phyloP scores from a whole-genome alignment of 2,797 vertebrate genomes.

The Alouatta caraya region DNA sequence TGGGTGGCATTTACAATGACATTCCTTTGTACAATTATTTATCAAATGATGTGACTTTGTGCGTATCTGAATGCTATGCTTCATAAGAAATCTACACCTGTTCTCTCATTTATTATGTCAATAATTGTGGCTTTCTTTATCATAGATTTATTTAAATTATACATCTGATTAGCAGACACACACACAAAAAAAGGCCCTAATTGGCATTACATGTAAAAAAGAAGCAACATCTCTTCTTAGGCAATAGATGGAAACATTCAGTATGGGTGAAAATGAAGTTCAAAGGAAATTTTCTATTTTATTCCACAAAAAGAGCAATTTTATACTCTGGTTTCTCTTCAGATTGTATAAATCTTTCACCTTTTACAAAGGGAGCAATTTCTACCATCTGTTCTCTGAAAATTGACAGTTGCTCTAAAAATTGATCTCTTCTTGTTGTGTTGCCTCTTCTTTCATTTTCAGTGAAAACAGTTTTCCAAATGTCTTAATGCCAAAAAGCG shows the following conservation, averaged over 20 bases:
- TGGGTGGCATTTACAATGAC: background rate
- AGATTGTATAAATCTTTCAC: background rate
- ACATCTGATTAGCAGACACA: background rate
- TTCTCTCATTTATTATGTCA: background rate
- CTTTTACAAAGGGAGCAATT: slow-evolving; percentile 58
- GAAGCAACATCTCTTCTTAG: background rate
- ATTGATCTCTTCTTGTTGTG: background rate
- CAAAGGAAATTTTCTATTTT: slow-evolving; percentile 70
- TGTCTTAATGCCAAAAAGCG: slow-evolving; percentile 62
- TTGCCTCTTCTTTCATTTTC: slow-evolving; percentile 55
- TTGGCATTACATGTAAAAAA: background rate
- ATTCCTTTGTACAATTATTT: slow-evolving; percentile 5
- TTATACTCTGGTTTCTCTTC: background rate
- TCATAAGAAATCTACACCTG: background rate
- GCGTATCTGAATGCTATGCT: background rate
- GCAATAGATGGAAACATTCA: slow-evolving; percentile 25
- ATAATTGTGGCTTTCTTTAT: background rate
- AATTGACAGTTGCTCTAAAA: slow-evolving; percentile 64
- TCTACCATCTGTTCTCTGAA: slow-evolving; percentile 71
- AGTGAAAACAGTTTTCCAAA: slow-evolving; percentile 70
- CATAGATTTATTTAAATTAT: slow-evolving; percentile 5
- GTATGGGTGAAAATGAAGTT: slow-evolving; percentile 60
- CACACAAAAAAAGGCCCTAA: background rate
- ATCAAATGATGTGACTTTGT: background rate
- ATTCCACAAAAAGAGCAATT: slow-evolving; percentile 58